Evolutionary conservation across 2,888 invertebrate species (phyloP).

Genomic region (Habrosyne pyritoides): DNA sequence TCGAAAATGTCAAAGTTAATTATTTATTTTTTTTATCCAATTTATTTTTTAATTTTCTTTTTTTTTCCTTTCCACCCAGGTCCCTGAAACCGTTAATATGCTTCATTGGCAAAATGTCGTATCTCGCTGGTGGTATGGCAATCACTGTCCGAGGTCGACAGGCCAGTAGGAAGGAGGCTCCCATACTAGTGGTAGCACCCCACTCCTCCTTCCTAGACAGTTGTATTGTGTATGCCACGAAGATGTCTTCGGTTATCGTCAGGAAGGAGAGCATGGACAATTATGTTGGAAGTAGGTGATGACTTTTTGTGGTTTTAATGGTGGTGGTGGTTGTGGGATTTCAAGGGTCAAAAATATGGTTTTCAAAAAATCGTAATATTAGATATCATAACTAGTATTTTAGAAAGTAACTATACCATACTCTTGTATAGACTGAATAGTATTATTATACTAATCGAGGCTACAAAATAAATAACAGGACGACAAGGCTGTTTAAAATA

Average conservation of each 20-base stretch:
- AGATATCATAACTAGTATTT: too few relatives aligned
- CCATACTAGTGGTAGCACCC: constrained; percentile 93
- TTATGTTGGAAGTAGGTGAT: constrained; percentile 93
- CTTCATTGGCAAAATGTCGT: constrained; percentile 88
- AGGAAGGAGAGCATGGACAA: constrained; percentile 92
- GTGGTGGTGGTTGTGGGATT: constrained; percentile 28
- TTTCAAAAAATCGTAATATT: too few relatives aligned
- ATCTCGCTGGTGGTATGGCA: constrained; percentile 90
- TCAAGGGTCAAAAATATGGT: too few relatives aligned
- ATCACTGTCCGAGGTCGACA: constrained; percentile 90
- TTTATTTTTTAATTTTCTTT: constrained; percentile 29
- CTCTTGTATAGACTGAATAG: too few relatives aligned
- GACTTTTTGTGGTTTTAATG: constrained; percentile 46
- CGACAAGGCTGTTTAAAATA: not conserved
- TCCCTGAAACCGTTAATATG: constrained; percentile 86
- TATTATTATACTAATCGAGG: too few relatives aligned
- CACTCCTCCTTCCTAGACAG: constrained; percentile 96
- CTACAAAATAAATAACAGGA: not conserved
- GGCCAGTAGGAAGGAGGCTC: constrained; percentile 90
- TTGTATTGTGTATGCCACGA: constrained; percentile 91
- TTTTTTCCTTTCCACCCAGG: constrained; percentile 56
- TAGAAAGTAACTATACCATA: too few relatives aligned
- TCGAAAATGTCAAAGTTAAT: too few relatives aligned
- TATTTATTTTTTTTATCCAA: not conserved
- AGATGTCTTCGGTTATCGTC: constrained; percentile 93